These are phyloP conservation scores for Clarias magur DNA, from an alignment of 2,113 vertebrate genomes.

Conservation along the genomic window DNA sequence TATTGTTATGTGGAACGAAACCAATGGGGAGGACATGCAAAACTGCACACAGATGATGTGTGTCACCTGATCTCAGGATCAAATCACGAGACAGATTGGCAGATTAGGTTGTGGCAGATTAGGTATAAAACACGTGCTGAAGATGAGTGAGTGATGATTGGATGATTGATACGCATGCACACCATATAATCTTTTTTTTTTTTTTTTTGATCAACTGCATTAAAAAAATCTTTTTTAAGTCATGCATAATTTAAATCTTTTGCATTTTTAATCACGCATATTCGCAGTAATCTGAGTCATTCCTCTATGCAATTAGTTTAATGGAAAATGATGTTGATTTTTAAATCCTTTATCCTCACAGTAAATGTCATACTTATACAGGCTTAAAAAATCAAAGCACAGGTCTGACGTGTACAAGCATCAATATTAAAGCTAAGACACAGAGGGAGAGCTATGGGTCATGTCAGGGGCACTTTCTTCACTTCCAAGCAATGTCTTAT, in stretches of 20 bases:
- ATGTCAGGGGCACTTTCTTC: neutral
- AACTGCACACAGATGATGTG: neutral
- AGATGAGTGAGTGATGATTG: neutral
- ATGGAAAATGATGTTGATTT: constrained; percentile 5
- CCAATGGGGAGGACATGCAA: neutral
- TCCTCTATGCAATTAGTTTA: neutral
- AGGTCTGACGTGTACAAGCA: neutral
- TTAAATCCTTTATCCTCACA: neutral
- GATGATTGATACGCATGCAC: neutral
- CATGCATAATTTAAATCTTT: no score
- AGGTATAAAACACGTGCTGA: neutral
- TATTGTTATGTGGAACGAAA: neutral
- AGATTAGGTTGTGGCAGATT: neutral
- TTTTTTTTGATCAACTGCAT: no score
- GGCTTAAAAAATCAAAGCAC: neutral
- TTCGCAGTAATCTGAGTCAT: neutral
- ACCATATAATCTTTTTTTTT: neutral
- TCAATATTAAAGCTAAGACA: neutral
- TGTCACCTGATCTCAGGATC: neutral
- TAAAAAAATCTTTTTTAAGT: no score
- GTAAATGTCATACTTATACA: constrained; percentile 4
- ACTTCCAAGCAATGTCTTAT: constrained; percentile 16
- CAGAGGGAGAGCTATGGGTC: neutral
- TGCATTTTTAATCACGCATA: neutral
- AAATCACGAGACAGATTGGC: neutral